A percentile compares a stretch with the other conserved stretches of the same genome.
Evolutionary conservation across 2,113 vertebrate genomes (phyloP).

Genomic region (Sula dactylatra): DNA sequence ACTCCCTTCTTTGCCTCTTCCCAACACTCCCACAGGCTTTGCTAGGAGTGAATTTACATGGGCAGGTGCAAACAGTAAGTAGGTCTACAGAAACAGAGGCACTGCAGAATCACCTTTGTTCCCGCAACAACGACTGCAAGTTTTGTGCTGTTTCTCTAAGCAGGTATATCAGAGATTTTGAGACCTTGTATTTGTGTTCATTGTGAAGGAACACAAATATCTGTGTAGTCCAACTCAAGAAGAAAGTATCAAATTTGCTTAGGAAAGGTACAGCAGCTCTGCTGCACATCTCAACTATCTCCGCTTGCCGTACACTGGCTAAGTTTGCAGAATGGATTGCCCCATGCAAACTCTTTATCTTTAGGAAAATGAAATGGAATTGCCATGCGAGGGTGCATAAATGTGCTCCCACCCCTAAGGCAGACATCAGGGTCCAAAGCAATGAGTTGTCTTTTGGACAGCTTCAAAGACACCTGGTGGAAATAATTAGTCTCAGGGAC

Average conservation of each 20-base stretch:
- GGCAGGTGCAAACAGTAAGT: background rate
- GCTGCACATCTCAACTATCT: too few relatives aligned
- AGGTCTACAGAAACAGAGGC: background rate
- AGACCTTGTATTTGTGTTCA: background rate
- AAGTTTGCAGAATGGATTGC: background rate
- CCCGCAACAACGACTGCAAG: background rate
- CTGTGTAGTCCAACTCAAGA: rapidly evolving
- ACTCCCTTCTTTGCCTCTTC: background rate
- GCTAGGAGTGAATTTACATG: background rate
- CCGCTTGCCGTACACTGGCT: background rate
- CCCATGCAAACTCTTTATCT: background rate
- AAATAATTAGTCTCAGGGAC: background rate
- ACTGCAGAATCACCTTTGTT: background rate
- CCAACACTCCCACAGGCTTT: background rate
- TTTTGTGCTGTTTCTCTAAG: background rate
- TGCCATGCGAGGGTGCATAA: background rate
- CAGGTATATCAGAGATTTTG: too few relatives aligned
- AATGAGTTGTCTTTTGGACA: background rate
- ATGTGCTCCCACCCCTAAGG: background rate
- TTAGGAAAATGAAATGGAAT: background rate
- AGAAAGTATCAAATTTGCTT: background rate
- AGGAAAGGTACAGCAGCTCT: background rate
- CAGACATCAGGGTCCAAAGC: background rate
- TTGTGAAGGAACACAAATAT: background rate
- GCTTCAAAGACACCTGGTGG: background rate